phyloP scores from a whole-genome alignment of 2,797 vertebrate genomes.

The Euphonia xanthogaster region DNA sequence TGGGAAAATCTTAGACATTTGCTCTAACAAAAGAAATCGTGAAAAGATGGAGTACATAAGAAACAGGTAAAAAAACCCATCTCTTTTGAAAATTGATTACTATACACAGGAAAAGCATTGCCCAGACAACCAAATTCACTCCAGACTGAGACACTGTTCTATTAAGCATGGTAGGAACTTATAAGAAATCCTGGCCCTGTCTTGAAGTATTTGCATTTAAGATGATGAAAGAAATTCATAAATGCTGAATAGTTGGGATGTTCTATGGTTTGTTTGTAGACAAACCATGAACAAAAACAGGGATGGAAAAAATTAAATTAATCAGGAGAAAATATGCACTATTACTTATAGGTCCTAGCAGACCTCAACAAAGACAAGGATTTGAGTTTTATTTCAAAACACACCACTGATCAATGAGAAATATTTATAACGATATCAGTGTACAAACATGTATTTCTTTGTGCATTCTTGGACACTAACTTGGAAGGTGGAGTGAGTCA shows the following conservation, averaged over 20 bases:
- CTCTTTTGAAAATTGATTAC: neutral
- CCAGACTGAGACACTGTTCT: neutral
- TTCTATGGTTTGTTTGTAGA: constrained; percentile 2
- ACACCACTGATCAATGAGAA: neutral
- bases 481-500: neutral
- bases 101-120: neutral
- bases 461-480: neutral
- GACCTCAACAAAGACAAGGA: neutral
- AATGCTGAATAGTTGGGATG: neutral
- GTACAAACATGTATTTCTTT: neutral
- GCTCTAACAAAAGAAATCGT: neutral
- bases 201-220: neutral
- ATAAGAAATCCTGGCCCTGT: neutral
- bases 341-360: neutral
- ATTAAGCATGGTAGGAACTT: neutral
- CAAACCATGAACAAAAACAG: neutral
- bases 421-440: neutral
- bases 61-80: neutral
- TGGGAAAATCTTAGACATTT: neutral
- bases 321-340: constrained; percentile 11
- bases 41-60: neutral
- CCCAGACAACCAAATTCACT: neutral
- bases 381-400: neutral
- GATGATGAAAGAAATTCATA: constrained; percentile 4
- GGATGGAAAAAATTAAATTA: constrained; percentile 17